phyloP scores from a whole-genome alignment of 1,140 invertebrate genomes.

The Bombus confusus region DNA sequence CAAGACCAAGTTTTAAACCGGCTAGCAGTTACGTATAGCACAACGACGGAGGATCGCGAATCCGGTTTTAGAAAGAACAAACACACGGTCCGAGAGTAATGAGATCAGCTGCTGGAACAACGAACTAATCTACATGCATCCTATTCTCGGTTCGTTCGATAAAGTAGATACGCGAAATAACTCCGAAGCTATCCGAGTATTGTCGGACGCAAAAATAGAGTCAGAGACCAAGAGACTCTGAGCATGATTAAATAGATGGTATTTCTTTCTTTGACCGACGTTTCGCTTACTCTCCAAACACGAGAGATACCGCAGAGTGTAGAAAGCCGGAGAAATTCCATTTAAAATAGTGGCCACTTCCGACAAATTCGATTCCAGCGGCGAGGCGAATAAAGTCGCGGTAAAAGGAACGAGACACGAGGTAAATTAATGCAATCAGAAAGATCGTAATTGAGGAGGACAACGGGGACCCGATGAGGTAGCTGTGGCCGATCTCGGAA shows the following conservation, averaged over 20 bases:
- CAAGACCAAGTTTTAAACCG: neutral
- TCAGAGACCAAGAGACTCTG: too few relatives aligned
- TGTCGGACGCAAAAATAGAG: neutral
- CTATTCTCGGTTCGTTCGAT: neutral
- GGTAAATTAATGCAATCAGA: slow-evolving; percentile 20
- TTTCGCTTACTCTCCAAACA: slow-evolving; percentile 2
- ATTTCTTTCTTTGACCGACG: neutral
- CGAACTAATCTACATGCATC: neutral
- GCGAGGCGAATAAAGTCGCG: neutral
- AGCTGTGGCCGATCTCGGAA: neutral
- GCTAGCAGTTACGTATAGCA: neutral
- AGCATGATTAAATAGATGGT: neutral
- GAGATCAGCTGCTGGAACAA: neutral
- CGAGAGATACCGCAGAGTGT: neutral
- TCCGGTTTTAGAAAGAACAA: neutral
- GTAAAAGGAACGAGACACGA: neutral
- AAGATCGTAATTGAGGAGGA: slow-evolving; percentile 27
- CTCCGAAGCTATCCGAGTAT: neutral
- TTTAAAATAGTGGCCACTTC: neutral
- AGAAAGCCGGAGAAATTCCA: slow-evolving; percentile 9
- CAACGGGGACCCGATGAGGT: neutral
- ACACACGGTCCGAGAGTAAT: too few relatives aligned
- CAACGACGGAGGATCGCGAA: neutral
- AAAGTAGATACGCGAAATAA: neutral
- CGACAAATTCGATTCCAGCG: neutral